Percentiles rank a stretch among this genome's conserved stretches.
Conservation (phyloP, 2,797 vertebrate species). For the Streptopelia turtur region DNA sequence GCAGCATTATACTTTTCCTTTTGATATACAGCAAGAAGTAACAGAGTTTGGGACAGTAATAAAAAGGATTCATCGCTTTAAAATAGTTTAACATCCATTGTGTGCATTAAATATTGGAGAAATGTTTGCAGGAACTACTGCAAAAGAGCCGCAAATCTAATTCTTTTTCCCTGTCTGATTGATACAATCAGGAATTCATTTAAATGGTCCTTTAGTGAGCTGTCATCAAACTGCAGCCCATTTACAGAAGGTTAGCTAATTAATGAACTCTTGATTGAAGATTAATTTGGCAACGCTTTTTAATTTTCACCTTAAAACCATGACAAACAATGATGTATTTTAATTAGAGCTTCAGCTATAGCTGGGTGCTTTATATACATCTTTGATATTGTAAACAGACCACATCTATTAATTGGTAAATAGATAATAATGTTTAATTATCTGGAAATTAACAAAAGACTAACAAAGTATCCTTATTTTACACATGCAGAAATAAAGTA, state of each 20-base stretch:
- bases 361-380: slow-evolving; percentile 52
- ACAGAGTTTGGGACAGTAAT: slow-evolving; percentile 51
- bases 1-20: slow-evolving; percentile 44
- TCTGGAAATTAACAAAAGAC: slow-evolving; percentile 74
- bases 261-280: slow-evolving; percentile 87
- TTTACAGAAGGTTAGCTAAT: slow-evolving; percentile 87
- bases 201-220: slow-evolving; percentile 79
- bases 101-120: slow-evolving; percentile 57
- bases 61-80: slow-evolving; percentile 58
- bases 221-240: slow-evolving; percentile 83
- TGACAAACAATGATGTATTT: slow-evolving; percentile 81
- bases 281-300: slow-evolving; percentile 86
- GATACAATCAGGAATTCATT: slow-evolving; percentile 74
- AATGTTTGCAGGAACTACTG: slow-evolving; percentile 63
- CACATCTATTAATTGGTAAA: slow-evolving; percentile 74
- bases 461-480: slow-evolving; percentile 62
- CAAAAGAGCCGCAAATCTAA: slow-evolving; percentile 53
- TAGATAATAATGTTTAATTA: slow-evolving; percentile 74
- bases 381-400: slow-evolving; percentile 70
- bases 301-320: slow-evolving; percentile 85
- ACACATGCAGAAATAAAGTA: slow-evolving; percentile 46
- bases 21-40: slow-evolving; percentile 44
- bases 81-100: slow-evolving; percentile 55
- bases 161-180: slow-evolving; percentile 45
- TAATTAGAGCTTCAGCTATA: slow-evolving; percentile 78